Evolutionary conservation across 2,888 invertebrate species (phyloP).

Genomic region (Rhamphomyia laevipes): DNA sequence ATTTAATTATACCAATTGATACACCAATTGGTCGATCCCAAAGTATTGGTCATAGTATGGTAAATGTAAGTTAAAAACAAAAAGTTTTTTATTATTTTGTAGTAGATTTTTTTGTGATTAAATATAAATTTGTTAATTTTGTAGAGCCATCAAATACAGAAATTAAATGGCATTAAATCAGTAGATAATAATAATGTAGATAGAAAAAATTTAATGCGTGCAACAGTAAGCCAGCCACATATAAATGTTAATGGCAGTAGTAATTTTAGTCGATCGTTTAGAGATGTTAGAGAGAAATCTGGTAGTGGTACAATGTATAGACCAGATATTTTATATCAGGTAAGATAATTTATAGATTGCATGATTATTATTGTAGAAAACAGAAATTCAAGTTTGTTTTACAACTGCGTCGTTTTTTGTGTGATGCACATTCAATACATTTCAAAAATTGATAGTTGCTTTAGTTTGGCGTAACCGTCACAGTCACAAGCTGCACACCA

Average conservation of each 20-base stretch:
- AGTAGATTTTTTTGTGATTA: not conserved
- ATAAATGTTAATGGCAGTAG: constrained; percentile 18
- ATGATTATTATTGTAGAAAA: not conserved
- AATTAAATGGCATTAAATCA: not conserved
- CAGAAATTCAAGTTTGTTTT: too few relatives aligned
- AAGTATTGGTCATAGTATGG: constrained; percentile 15
- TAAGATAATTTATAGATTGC: constrained; percentile 38
- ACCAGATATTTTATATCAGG: constrained; percentile 83
- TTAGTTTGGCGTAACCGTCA: too few relatives aligned
- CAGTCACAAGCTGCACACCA: too few relatives aligned
- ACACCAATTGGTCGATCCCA: constrained; percentile 16
- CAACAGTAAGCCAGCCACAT: constrained; percentile 59
- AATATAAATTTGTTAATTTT: not conserved
- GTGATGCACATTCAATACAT: too few relatives aligned
- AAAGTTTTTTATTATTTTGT: not conserved
- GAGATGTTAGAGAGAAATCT: constrained; percentile 31
- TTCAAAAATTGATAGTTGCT: too few relatives aligned
- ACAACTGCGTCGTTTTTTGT: too few relatives aligned
- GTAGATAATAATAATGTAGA: not conserved
- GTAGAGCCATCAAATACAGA: not conserved
- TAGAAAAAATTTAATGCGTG: constrained; percentile 32
- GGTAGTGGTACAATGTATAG: constrained; percentile 71
- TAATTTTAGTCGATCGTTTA: constrained; percentile 12
- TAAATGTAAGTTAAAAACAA: not conserved
- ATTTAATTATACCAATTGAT: not conserved